These are phyloP conservation scores for Grammomys dolichurus DNA, from an alignment of 2,113 vertebrate species.

Conservation along the genomic window DNA sequence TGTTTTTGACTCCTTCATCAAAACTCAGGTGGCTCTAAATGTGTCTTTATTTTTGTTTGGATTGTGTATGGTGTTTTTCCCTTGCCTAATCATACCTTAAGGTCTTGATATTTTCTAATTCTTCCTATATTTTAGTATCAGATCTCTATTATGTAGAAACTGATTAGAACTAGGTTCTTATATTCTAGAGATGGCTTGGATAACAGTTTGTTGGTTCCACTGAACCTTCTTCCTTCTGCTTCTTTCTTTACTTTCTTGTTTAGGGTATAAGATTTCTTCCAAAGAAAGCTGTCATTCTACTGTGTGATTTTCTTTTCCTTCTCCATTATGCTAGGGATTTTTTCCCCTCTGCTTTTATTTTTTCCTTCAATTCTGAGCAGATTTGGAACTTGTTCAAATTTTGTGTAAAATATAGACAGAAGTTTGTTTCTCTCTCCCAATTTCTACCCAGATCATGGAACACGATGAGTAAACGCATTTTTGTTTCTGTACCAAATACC, in stretches of 20 bases:
- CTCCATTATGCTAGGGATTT: background rate
- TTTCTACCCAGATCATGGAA: conserved; percentile 11
- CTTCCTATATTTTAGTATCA: conserved; percentile 36
- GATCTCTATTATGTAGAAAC: conserved; percentile 45
- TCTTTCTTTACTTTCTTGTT: conserved; percentile 47
- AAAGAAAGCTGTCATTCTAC: background rate
- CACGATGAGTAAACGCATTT: conserved; percentile 16
- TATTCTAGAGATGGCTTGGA: conserved; percentile 29
- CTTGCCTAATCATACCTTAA: conserved; percentile 44
- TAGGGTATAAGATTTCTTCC: conserved; percentile 3
- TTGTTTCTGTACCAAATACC: background rate
- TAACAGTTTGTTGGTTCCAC: conserved; percentile 17
- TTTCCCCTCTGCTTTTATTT: conserved; percentile 33
- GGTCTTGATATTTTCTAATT: conserved; percentile 51
- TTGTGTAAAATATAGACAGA: background rate
- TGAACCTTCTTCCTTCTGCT: conserved; percentile 22
- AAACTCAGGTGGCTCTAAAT: background rate
- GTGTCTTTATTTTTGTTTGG: conserved; percentile 44
- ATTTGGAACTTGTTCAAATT: conserved; percentile 28
- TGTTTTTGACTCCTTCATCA: background rate
- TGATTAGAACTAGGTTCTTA: conserved; percentile 1
- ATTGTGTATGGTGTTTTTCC: conserved; percentile 50
- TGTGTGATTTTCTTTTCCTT: background rate
- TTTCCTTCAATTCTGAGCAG: conserved; percentile 46
- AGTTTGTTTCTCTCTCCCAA: background rate